Conservation (phyloP, 2,113 vertebrate genomes). For the Callipepla squamata region DNA sequence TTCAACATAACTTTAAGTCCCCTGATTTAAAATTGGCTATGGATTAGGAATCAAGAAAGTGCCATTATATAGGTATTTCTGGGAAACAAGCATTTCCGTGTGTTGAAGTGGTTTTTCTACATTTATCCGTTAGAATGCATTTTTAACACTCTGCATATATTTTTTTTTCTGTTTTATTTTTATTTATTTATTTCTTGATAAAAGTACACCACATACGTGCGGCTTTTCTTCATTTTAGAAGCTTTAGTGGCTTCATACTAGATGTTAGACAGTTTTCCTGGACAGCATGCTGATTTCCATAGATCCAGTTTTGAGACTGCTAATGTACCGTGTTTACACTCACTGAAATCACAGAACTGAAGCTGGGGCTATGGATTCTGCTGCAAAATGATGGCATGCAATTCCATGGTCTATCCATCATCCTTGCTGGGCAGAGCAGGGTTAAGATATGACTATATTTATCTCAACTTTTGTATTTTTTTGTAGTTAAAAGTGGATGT, state of each 20-base stretch:
- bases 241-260: accelerated
- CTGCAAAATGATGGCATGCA: not conserved
- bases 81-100: not conserved
- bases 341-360: not conserved
- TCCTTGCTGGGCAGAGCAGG: not conserved
- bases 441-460: not conserved
- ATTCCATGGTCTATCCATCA: not conserved
- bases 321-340: not conserved
- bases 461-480: not conserved
- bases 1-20: not conserved
- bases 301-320: not conserved
- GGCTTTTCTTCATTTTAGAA: not conserved
- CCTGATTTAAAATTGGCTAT: not conserved
- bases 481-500: not conserved
- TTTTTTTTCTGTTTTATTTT: no score
- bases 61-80: not conserved
- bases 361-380: not conserved
- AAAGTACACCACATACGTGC: not conserved
- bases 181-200: not conserved
- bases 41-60: not conserved
- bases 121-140: not conserved
- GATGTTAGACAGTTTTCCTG: not conserved
- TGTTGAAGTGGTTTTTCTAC: not conserved
- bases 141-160: not conserved
- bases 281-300: not conserved